Evolutionary conservation across 2,797 vertebrate species (phyloP).

Genomic region (Phaenicophaeus curvirostris): DNA sequence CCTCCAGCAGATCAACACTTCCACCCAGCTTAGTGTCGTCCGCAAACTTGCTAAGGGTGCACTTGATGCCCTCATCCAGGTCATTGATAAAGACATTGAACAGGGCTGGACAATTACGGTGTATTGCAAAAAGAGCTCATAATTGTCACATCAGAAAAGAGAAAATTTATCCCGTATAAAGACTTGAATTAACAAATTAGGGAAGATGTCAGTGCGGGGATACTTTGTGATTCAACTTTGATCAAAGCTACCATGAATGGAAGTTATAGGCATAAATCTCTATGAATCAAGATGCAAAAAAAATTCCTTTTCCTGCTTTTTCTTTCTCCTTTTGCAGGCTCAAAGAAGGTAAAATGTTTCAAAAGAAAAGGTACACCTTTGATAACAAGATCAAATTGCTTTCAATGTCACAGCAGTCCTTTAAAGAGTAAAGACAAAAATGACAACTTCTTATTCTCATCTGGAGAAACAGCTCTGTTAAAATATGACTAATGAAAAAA

Average conservation of each 20-base stretch:
- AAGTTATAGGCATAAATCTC: not conserved
- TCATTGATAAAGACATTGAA: too few relatives aligned
- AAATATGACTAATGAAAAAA: conserved; percentile 24
- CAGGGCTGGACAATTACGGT: too few relatives aligned
- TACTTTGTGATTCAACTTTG: not conserved
- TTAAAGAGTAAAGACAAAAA: not conserved
- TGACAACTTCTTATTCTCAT: not conserved
- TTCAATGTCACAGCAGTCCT: not conserved
- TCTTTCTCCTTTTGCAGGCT: not conserved
- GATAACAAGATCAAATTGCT: conserved; percentile 30
- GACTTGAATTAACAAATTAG: not conserved
- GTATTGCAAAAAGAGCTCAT: not conserved
- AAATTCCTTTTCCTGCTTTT: not conserved
- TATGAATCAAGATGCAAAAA: not conserved
- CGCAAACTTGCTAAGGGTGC: too few relatives aligned
- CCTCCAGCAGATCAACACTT: too few relatives aligned
- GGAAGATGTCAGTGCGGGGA: not conserved
- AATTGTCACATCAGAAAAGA: not conserved
- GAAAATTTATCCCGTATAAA: not conserved
- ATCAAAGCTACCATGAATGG: not conserved
- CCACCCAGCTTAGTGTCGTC: too few relatives aligned
- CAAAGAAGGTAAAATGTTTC: not conserved
- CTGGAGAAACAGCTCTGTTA: not conserved
- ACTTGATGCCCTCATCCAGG: too few relatives aligned
- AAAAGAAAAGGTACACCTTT: not conserved